Base-by-base conservation (phyloP, 2,888 invertebrate genomes). In the Linnaemya tessellans region DNA sequence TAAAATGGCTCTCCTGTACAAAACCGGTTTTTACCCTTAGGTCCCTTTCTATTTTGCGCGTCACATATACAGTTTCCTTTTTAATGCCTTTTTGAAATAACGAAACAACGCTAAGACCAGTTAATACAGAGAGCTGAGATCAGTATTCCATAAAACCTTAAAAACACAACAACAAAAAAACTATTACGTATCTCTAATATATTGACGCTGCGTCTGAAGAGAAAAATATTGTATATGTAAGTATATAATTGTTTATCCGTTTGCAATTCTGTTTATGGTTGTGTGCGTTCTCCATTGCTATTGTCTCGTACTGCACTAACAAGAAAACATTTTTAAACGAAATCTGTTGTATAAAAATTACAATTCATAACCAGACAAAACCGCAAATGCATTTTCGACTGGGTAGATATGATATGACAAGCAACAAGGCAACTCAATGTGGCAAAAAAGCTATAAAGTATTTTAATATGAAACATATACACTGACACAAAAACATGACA, bases 321-420 rank as follows among this genome's bases (percentile, higher is more conserved):
- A 51, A 51, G 11, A 10, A 58, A 20, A 58, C 5, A 41, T 43
- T 8, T 43, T 22, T 8, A 10, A 43, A 20, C 11, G 18, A 25
- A 65, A 20, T 58, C 13, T 3, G 30, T 30, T 64, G n/a, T n/a
- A 54, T 41, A 9, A 41, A 79, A 70, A 54, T 62, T 58, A 54
- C 41, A 70, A 79, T 64, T 78, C 58, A 82, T 51, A 78, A 58
- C 49, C 77, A 67, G 77, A 43, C 49, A 78, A 82, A 82, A 78
- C 77, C 64, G 41, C 71, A 75, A 65, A 77, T 70, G 65, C 43
- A 77, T 65, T 71, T 71, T 54, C 10, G 4, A 11, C 13, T n/a
- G 0, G 56, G 49, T 75, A 25, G 67, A 49, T 70, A 25, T 62
- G 30, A 74, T 49, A 74, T 67, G 74, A 51, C 49, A 68, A 51